phyloP scores from a whole-genome alignment of 2,888 invertebrate genomes.

The Tanypteryx hageni region DNA sequence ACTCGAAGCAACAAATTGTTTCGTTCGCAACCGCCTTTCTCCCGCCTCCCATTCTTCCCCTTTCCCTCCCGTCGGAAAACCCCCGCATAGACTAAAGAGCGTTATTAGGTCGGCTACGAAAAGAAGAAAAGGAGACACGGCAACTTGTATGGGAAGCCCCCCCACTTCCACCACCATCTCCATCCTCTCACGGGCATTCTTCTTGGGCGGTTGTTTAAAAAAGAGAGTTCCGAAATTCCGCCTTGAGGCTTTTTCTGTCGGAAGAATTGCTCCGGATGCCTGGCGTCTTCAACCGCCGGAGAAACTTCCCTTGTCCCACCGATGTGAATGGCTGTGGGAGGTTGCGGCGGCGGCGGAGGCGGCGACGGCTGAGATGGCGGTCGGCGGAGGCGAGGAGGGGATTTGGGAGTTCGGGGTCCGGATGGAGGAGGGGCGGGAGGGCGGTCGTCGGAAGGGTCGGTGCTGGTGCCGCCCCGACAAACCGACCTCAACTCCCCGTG shows the following conservation, averaged over 20 bases:
- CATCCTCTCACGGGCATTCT: neutral
- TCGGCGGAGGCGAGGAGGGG: neutral
- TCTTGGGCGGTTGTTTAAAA: conserved; percentile 32
- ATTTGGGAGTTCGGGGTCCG: too few relatives aligned
- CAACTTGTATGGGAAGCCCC: neutral
- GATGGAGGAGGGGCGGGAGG: neutral
- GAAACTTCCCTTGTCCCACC: conserved; percentile 3
- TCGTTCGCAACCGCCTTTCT: neutral
- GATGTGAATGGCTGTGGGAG: conserved; percentile 28
- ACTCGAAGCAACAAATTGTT: conserved; percentile 10
- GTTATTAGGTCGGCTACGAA: conserved; percentile 7
- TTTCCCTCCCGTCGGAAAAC: neutral
- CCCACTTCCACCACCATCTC: neutral
- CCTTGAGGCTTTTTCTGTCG: conserved; percentile 2
- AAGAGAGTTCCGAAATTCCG: conserved; percentile 32
- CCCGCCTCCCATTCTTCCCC: neutral
- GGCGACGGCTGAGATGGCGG: neutral
- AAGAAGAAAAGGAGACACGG: neutral
- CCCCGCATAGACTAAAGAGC: conserved; percentile 28
- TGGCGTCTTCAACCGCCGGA: conserved; percentile 8
- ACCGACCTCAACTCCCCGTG: neutral
- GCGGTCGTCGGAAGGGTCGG: neutral
- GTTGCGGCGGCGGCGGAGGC: neutral
- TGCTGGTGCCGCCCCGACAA: neutral
- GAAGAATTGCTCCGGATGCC: neutral